Percentiles rank a stretch among this genome's conserved stretches.
These are phyloP conservation scores for Halcyon smyrnensis DNA, from an alignment of 2,797 vertebrate genomes.

Conservation along the genomic window DNA sequence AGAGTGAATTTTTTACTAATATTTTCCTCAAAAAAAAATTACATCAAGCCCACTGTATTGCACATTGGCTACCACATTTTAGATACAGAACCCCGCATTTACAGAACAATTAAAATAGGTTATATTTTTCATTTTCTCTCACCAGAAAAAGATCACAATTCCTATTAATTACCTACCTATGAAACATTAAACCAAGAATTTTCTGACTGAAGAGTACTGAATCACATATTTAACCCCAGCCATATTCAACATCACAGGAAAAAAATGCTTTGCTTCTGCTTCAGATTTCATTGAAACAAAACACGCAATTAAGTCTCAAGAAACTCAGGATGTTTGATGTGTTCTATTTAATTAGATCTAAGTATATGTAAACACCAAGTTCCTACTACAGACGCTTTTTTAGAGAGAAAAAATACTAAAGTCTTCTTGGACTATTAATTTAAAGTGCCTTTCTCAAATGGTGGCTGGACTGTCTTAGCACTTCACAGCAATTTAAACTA, in stretches of 20 bases:
- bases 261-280: background rate
- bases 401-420: background rate
- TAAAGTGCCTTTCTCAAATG: background rate
- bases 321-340: background rate
- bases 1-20: background rate
- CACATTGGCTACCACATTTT: background rate
- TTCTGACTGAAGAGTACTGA: background rate
- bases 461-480: constrained; percentile 1
- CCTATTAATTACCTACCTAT: background rate
- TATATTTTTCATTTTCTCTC: background rate
- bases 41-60: background rate
- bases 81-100: background rate
- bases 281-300: background rate
- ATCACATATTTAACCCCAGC: background rate
- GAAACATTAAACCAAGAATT: background rate
- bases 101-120: background rate
- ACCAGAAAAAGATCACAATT: background rate
- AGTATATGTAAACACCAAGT: background rate
- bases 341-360: background rate
- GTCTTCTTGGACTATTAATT: background rate
- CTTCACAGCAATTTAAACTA: constrained; percentile 32
- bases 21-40: background rate
- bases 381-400: background rate
- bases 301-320: background rate
- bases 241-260: background rate